A percentile compares a stretch with the other conserved stretches of the same genome.
Conservation (phyloP, 1,140 invertebrate genomes). For the Magallana gigas region DNA sequence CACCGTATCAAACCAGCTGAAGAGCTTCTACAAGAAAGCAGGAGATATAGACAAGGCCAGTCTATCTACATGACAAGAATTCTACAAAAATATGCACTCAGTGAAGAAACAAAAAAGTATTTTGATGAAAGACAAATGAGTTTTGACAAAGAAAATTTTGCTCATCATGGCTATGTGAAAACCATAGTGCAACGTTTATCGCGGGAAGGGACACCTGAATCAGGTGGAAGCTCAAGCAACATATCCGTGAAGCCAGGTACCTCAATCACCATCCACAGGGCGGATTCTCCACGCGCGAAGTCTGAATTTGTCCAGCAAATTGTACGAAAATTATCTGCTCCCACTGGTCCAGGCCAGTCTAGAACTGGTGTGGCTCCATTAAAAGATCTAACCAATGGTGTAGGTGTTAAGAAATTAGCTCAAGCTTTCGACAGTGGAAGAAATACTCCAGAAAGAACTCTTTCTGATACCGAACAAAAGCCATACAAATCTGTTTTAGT, state of each 20-base stretch:
- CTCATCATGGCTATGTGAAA: slow-evolving; percentile 69
- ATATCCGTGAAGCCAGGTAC: slow-evolving; percentile 51
- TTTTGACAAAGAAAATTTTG: slow-evolving; percentile 73
- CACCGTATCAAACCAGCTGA: slow-evolving; percentile 73
- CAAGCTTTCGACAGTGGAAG: slow-evolving; percentile 64
- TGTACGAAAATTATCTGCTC: slow-evolving; percentile 67
- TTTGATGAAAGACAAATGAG: slow-evolving; percentile 50
- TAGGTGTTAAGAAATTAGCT: slow-evolving; percentile 64
- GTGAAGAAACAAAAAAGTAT: slow-evolving; percentile 54
- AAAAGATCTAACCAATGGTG: slow-evolving; percentile 72
- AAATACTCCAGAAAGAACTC: slow-evolving; percentile 57
- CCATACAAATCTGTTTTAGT: slow-evolving; percentile 41
- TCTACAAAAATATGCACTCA: slow-evolving; percentile 68
- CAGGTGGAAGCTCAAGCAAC: slow-evolving; percentile 56
- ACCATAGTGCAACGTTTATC: slow-evolving; percentile 71
- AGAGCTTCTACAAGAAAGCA: slow-evolving; percentile 74
- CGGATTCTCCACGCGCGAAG: slow-evolving; percentile 66
- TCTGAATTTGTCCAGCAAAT: slow-evolving; percentile 73
- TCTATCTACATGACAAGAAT: slow-evolving; percentile 70
- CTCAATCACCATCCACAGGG: slow-evolving; percentile 52
- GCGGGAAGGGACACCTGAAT: slow-evolving; percentile 70
- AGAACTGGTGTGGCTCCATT: slow-evolving; percentile 62
- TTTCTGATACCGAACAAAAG: slow-evolving; percentile 61
- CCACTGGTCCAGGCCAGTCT: slow-evolving; percentile 59
- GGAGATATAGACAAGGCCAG: slow-evolving; percentile 73